Conservation (phyloP, 1,140 invertebrate genomes). For the Cardiocondyla obscurior region DNA sequence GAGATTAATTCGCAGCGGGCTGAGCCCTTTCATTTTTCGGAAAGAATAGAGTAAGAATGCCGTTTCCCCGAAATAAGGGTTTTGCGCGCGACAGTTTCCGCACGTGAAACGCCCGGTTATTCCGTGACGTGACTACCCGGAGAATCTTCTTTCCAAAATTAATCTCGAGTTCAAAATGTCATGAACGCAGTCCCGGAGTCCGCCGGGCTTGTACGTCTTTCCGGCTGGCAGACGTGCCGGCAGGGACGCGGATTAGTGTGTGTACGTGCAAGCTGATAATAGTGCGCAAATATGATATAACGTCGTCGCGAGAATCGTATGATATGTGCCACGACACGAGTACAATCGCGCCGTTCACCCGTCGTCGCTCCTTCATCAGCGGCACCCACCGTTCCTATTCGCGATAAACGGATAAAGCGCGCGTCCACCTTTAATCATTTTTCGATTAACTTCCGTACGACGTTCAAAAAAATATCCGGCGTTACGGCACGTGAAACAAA, state of each 20-base stretch:
- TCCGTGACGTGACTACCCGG: background rate
- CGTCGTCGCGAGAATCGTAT: background rate
- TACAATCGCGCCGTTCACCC: slow-evolving; percentile 12
- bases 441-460: background rate
- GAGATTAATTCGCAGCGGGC: background rate
- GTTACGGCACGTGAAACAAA: background rate
- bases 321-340: background rate
- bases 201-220: background rate
- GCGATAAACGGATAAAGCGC: background rate
- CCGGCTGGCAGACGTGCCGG: background rate
- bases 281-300: slow-evolving; percentile 12
- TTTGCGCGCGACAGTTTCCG: background rate
- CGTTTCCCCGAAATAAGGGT: background rate
- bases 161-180: slow-evolving; percentile 4
- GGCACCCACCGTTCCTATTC: background rate
- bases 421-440: background rate
- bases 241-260: background rate
- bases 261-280: slow-evolving; percentile 1
- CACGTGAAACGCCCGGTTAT: background rate
- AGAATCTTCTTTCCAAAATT: slow-evolving; percentile 2
- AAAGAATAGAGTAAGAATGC: background rate
- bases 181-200: background rate
- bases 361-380: background rate
- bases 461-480: background rate
- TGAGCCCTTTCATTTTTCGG: background rate